These are phyloP conservation scores for Lycorma delicatula DNA, from an alignment of 1,140 invertebrate genomes.

Conservation along the genomic window DNA sequence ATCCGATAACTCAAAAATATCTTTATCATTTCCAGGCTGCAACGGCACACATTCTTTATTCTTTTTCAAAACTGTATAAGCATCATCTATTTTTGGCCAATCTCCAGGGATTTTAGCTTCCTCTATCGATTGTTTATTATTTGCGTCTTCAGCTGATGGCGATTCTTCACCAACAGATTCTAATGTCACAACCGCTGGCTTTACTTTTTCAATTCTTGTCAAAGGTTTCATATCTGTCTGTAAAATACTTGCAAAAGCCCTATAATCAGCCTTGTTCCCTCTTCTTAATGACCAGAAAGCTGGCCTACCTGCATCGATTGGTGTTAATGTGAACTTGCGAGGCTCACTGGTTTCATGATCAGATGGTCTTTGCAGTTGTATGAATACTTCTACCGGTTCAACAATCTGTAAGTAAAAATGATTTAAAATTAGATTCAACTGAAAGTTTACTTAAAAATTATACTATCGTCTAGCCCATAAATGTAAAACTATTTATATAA, in stretches of 20 bases:
- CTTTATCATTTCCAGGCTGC: no score
- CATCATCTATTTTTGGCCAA: not conserved
- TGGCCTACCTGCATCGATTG: constrained; percentile 84
- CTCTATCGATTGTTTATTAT: no score
- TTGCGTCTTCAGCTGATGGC: no score
- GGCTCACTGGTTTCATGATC: constrained; percentile 76
- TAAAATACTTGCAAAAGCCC: constrained; percentile 52
- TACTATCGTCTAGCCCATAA: no score
- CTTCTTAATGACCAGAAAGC: constrained; percentile 60
- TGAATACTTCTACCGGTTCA: constrained; percentile 63
- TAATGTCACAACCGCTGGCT: not conserved
- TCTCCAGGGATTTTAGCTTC: not conserved
- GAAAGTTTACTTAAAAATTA: no score
- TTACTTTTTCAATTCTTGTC: constrained; percentile 20
- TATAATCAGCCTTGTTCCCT: constrained; percentile 53
- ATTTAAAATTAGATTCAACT: no score
- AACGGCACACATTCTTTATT: no score
- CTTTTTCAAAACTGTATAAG: not conserved
- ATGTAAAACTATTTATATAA: no score
- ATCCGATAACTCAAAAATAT: not conserved
- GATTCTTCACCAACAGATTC: not conserved
- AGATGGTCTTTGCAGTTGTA: constrained; percentile 77
- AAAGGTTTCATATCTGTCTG: constrained; percentile 41
- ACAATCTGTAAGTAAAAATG: constrained; percentile 49
- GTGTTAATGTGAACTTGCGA: constrained; percentile 72